Evolutionary conservation across 2,888 invertebrate genomes (phyloP).

Genomic region (Labia minor): DNA sequence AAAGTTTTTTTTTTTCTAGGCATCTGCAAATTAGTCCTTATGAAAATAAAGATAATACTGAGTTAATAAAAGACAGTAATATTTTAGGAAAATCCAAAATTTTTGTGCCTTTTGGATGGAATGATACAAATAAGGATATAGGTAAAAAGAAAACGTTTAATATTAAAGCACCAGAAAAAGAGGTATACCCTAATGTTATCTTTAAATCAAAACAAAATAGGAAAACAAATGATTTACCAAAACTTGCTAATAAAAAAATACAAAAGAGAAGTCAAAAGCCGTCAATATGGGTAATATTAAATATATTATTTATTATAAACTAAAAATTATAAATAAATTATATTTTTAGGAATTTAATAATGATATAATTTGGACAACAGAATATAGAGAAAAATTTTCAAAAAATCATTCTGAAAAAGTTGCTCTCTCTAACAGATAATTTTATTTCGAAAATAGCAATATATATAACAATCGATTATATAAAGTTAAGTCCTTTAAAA

Average conservation of each 20-base stretch:
- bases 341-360: background rate
- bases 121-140: background rate
- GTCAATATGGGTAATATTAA: background rate
- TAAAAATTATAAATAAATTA: background rate
- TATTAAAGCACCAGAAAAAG: background rate
- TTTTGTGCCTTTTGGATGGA: background rate
- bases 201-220: background rate
- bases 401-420: background rate
- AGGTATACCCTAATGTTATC: background rate
- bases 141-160: background rate
- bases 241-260: slow-evolving; percentile 1
- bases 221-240: background rate
- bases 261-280: background rate
- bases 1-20: too few relatives aligned
- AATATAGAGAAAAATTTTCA: background rate
- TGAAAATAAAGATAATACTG: too few relatives aligned
- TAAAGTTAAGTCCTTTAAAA: too few relatives aligned
- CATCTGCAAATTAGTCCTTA: too few relatives aligned
- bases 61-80: background rate
- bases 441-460: too few relatives aligned
- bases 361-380: background rate
- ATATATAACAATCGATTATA: too few relatives aligned
- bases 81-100: background rate
- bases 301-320: background rate
- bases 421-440: background rate